Conservation (phyloP, 2,797 vertebrate genomes). For the Leucoraja ocellata region DNA sequence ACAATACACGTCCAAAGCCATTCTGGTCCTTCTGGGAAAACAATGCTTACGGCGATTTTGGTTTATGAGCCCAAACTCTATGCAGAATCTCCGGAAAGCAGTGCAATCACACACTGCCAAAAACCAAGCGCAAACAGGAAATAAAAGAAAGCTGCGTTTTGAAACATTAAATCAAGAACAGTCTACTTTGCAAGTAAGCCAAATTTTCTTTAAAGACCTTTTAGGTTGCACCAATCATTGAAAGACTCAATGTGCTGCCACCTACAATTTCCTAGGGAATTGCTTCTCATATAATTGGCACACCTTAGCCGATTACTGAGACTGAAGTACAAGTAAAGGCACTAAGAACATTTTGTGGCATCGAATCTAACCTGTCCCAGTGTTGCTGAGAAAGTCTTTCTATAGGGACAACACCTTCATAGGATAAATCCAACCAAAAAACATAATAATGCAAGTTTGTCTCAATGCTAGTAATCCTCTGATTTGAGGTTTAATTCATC, state of each 20-base stretch:
- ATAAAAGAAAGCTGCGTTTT: background rate
- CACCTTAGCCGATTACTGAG: background rate
- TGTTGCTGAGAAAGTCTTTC: no score
- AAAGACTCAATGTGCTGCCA: background rate
- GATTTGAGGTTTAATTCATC: background rate
- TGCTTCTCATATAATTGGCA: background rate
- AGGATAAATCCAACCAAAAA: background rate
- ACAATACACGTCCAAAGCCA: background rate
- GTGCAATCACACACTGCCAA: background rate
- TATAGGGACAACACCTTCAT: background rate
- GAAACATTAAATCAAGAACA: background rate
- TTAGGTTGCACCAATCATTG: background rate
- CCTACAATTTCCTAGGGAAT: background rate
- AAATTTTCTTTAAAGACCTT: background rate
- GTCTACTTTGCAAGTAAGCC: background rate
- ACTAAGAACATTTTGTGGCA: no score
- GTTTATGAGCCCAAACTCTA: background rate
- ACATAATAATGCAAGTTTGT: background rate
- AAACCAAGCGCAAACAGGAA: slow-evolving; percentile 6
- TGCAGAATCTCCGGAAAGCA: background rate
- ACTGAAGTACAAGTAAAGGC: background rate
- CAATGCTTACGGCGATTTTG: background rate
- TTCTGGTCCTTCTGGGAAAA: background rate
- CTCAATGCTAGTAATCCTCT: background rate
- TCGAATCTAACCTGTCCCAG: no score